These are phyloP conservation scores for Zeus faber DNA, from an alignment of 2,113 vertebrate species.

Conservation along the genomic window DNA sequence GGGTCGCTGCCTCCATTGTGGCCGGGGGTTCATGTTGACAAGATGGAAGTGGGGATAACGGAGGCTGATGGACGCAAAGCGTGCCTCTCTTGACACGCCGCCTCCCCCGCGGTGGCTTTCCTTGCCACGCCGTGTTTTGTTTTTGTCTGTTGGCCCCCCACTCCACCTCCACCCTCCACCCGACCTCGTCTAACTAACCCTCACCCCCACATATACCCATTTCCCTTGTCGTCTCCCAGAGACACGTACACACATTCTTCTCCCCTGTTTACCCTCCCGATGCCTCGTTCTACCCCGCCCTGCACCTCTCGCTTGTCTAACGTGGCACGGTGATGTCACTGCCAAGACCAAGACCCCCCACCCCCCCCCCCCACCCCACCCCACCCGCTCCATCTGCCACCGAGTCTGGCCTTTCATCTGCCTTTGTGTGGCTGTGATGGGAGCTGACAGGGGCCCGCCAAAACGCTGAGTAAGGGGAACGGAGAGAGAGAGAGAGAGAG, in stretches of 20 bases:
- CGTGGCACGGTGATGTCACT: conserved; percentile 51
- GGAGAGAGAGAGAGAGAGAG: no score
- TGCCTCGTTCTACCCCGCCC: conserved; percentile 5
- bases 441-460: conserved; percentile 51
- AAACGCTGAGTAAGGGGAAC: conserved; percentile 61
- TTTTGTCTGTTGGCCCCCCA: conserved; percentile 38
- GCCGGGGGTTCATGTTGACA: conserved; percentile 21
- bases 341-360: conserved; percentile 54
- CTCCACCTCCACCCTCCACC: conserved; percentile 22
- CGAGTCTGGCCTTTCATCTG: conserved; percentile 53
- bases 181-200: conserved; percentile 4
- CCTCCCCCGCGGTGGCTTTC: not conserved
- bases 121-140: conserved; percentile 29
- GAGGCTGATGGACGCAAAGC: conserved; percentile 5
- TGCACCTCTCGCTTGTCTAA: conserved; percentile 38
- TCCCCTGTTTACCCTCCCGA: not conserved
- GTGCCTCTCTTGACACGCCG: not conserved
- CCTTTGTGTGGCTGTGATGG: conserved; percentile 59
- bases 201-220: not conserved
- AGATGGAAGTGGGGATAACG: conserved; percentile 21
- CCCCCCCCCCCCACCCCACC: conserved; percentile 59
- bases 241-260: conserved; percentile 16
- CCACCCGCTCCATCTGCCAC: conserved; percentile 61
- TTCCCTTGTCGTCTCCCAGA: conserved; percentile 19
- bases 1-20: conserved; percentile 52